Evolutionary conservation across 2,797 vertebrate genomes (phyloP).

Genomic region (Avahi laniger): DNA sequence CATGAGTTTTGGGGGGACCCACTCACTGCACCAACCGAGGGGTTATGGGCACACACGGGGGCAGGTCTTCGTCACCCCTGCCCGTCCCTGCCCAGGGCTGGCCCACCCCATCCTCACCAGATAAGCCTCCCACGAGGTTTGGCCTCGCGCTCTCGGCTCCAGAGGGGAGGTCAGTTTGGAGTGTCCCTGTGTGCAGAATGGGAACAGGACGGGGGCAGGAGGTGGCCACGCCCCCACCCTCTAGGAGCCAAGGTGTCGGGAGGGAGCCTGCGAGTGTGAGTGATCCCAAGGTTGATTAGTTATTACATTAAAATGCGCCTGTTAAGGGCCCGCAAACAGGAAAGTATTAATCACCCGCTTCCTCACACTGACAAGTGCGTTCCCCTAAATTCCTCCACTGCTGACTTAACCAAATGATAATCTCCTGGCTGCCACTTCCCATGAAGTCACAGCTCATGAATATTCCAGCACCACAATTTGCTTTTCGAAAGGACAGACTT

Average conservation of each 20-base stretch:
- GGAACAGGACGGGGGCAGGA: not conserved
- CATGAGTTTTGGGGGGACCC: not conserved
- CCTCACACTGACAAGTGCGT: slow-evolving; percentile 59
- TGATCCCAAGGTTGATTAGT: slow-evolving; percentile 65
- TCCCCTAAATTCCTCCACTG: slow-evolving; percentile 58
- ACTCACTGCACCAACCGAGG: fast-evolving
- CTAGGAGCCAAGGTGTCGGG: not conserved
- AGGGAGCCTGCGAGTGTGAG: not conserved
- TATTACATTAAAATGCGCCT: slow-evolving; percentile 50
- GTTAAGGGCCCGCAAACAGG: slow-evolving; percentile 45
- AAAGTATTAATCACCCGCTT: slow-evolving; percentile 64
- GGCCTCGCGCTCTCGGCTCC: fast-evolving
- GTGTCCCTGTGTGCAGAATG: fast-evolving
- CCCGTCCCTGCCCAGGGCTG: not conserved
- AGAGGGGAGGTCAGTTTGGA: not conserved
- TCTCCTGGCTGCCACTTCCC: not conserved
- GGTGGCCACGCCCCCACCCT: not conserved
- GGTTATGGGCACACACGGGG: fast-evolving
- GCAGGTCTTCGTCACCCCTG: not conserved
- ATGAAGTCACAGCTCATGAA: slow-evolving; percentile 71
- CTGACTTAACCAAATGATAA: slow-evolving; percentile 61
- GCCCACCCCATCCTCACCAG: not conserved
- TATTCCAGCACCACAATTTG: slow-evolving; percentile 59
- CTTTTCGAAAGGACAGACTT: slow-evolving; percentile 67
- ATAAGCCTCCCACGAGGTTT: not conserved